These are phyloP conservation scores for Taenaris catops DNA, from an alignment of 2,888 invertebrate species.

Conservation along the genomic window DNA sequence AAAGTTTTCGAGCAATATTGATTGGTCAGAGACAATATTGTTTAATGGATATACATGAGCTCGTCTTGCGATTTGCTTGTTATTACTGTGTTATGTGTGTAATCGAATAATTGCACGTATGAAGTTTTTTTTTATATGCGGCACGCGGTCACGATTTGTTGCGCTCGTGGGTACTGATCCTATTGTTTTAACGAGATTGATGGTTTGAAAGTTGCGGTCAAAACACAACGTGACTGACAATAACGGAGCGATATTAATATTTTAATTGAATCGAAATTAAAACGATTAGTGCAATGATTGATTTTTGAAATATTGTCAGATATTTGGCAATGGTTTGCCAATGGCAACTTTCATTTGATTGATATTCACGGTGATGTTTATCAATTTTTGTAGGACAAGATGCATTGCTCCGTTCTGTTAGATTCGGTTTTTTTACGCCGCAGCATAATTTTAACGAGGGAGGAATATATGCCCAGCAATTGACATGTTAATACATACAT, in stretches of 20 bases:
- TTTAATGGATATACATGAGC: constrained; percentile 34
- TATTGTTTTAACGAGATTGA: constrained; percentile 61
- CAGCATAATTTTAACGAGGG: no score
- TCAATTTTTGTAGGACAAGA: no score
- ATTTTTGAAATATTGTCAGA: no score
- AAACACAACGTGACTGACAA: constrained; percentile 50
- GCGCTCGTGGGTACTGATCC: constrained; percentile 45
- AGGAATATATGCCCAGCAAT: no score
- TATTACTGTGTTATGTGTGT: constrained; percentile 54
- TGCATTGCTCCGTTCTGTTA: no score
- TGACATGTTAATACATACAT: no score
- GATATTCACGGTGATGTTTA: no score
- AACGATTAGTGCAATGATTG: constrained; percentile 11
- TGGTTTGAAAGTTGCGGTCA: constrained; percentile 49
- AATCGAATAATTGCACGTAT: constrained; percentile 47
- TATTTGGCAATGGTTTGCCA: no score
- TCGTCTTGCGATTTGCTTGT: constrained; percentile 39
- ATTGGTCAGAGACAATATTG: constrained; percentile 57
- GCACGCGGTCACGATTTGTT: constrained; percentile 52
- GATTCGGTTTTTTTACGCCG: no score
- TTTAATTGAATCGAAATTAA: constrained; percentile 28
- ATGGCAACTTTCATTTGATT: no score
- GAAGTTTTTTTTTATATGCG: constrained; percentile 34
- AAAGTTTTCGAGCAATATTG: constrained; percentile 22
- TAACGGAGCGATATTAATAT: constrained; percentile 41